phyloP scores from a whole-genome alignment of 2,113 vertebrate genomes.

The Odontophorus gujanensis region DNA sequence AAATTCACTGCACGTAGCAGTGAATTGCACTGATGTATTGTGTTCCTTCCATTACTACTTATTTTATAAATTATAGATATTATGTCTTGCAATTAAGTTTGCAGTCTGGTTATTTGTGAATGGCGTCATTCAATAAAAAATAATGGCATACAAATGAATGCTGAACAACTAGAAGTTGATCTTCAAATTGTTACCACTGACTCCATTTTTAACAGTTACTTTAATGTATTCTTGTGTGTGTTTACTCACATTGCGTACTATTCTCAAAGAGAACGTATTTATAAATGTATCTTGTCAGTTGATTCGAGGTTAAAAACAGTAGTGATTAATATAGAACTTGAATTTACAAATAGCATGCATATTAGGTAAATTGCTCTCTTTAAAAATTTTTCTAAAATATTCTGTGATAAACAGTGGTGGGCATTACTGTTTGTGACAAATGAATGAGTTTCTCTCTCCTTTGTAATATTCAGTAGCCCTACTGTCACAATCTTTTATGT shows the following conservation, averaged over 20 bases:
- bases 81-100: background rate
- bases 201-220: constrained; percentile 19
- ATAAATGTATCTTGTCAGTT: background rate
- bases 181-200: background rate
- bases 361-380: background rate
- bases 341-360: background rate
- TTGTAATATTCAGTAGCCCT: background rate
- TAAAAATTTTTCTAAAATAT: background rate
- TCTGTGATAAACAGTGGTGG: background rate
- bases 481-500: background rate
- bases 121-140: background rate
- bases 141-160: background rate
- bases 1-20: background rate
- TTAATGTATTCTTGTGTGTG: background rate
- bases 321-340: background rate
- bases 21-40: background rate
- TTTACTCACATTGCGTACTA: background rate
- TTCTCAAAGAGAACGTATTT: background rate
- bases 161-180: background rate
- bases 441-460: background rate
- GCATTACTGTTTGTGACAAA: background rate
- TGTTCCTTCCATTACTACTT: background rate
- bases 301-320: constrained; percentile 48
- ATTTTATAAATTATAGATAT: background rate
- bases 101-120: background rate